Evolutionary conservation across 2,888 invertebrate species (phyloP).

Genomic region (Netelia inedita): DNA sequence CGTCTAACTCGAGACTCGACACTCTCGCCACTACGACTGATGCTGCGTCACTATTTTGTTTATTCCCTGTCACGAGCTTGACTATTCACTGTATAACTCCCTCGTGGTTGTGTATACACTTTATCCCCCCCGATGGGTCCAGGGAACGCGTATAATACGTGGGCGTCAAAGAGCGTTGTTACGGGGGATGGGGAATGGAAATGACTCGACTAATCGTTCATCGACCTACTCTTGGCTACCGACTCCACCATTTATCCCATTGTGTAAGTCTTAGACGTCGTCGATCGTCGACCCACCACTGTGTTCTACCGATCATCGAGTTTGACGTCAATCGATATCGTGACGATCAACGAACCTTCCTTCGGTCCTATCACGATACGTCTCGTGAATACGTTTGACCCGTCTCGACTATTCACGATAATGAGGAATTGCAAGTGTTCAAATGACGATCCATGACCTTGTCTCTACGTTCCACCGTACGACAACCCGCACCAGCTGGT

Average conservation of each 20-base stretch:
- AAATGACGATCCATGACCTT: slow-evolving; percentile 52
- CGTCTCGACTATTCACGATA: slow-evolving; percentile 3
- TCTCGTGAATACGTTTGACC: slow-evolving; percentile 14
- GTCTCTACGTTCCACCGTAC: slow-evolving; percentile 13
- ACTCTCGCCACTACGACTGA: slow-evolving; percentile 16
- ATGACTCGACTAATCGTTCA: slow-evolving; percentile 74
- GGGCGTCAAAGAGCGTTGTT: slow-evolving; percentile 73
- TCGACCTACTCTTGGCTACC: slow-evolving; percentile 55
- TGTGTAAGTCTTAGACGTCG: slow-evolving; percentile 18
- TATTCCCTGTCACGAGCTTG: slow-evolving; percentile 78
- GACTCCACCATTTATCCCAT: slow-evolving; percentile 62
- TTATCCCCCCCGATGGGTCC: slow-evolving; percentile 62
- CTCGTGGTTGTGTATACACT: slow-evolving; percentile 60
- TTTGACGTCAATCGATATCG: slow-evolving; percentile 52
- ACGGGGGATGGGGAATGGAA: slow-evolving; percentile 8
- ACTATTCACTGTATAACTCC: slow-evolving; percentile 71
- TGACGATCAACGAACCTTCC: slow-evolving; percentile 2
- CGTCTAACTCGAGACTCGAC: slow-evolving; percentile 47
- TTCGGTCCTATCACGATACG: background rate
- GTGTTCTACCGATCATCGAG: slow-evolving; percentile 70
- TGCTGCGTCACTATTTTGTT: slow-evolving; percentile 83
- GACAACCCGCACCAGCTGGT: slow-evolving; percentile 76
- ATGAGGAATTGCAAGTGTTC: slow-evolving; percentile 26
- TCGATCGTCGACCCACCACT: slow-evolving; percentile 63
- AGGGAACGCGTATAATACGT: slow-evolving; percentile 70